Evolutionary conservation across 2,113 vertebrate genomes (phyloP).

Genomic region (Macquaria australasica): DNA sequence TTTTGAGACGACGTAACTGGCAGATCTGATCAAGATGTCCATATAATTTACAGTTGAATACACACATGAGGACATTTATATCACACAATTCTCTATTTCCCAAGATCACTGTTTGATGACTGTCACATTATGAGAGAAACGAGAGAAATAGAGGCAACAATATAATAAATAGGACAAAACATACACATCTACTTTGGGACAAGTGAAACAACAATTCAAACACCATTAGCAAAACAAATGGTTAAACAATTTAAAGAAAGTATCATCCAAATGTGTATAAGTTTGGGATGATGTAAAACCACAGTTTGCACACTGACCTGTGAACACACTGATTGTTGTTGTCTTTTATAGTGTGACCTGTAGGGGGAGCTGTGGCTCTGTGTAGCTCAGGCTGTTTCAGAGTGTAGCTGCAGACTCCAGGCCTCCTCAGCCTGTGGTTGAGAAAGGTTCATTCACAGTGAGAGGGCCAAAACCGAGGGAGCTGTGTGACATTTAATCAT

Average conservation of each 20-base stretch:
- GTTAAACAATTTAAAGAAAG: background rate
- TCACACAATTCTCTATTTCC: background rate
- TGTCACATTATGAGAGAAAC: background rate
- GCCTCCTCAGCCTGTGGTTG: constrained; percentile 17
- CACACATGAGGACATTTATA: background rate
- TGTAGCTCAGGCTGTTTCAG: background rate
- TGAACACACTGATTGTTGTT: background rate
- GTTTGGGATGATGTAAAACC: background rate
- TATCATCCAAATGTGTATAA: background rate
- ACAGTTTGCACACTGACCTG: background rate
- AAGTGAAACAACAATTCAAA: background rate
- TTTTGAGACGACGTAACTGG: too few species aligned
- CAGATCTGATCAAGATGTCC: background rate
- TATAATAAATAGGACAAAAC: background rate
- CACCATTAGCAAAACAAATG: background rate
- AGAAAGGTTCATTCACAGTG: constrained; percentile 62
- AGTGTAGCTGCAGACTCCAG: background rate
- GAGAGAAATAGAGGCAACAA: background rate
- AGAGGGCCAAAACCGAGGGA: constrained; percentile 59
- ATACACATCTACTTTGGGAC: background rate
- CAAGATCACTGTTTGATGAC: background rate
- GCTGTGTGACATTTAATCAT: constrained; percentile 75
- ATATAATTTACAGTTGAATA: background rate
- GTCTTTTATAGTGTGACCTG: constrained; percentile 6
- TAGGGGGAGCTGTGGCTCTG: constrained; percentile 75